Base-by-base conservation (phyloP, 2,888 invertebrate species). In the Anoncus sp. region DNA sequence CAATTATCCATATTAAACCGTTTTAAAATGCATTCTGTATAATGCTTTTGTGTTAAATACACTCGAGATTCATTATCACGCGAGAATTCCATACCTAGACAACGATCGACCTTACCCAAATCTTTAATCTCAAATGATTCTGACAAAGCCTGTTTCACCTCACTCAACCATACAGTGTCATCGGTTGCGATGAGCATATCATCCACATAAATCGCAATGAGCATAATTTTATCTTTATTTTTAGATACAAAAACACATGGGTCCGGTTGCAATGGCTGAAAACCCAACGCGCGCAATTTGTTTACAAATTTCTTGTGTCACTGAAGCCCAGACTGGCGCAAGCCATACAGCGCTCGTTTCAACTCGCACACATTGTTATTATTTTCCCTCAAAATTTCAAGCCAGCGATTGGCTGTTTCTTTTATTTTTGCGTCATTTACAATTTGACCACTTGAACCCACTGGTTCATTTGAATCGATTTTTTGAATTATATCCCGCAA, bases 181-280 rank as follows among this genome's bases (percentile, higher is more conserved):
- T 49, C 53, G 5, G 71, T 45, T n/a, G 57, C 57, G 12, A 57
- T 18, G 10, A 77, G 12, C 7, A 77, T 69, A 7, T 77, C 73
- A 12, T 81, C 81, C 7, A 81, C 78, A 24, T 81, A 81, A 10
- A 81, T 67, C 4, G 72, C 63, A 6, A 79, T 53, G 10, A 73
- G 35, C 66, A 72, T 70, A 1, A 77, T 57, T 27, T 60, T n/a
- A 10, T 20, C 51, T 1, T 53, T 10, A 7, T 31, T 45, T 6
- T 20, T 35, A 2, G 62, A 24, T 0, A 72, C 63, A 49, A 76
- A 79, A 35, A 79, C 43, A 38, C 81, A 79, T 20, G 75, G 75
- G 43, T 79, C 77, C 35, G 66, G 70, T 10, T 47, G 14, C 31
- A 75, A 18, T 1, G 49, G n/a, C 18, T 66, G 10, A 3, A 81